Base-by-base conservation (phyloP, 2,888 invertebrate species). In the Leucophenga montana region DNA sequence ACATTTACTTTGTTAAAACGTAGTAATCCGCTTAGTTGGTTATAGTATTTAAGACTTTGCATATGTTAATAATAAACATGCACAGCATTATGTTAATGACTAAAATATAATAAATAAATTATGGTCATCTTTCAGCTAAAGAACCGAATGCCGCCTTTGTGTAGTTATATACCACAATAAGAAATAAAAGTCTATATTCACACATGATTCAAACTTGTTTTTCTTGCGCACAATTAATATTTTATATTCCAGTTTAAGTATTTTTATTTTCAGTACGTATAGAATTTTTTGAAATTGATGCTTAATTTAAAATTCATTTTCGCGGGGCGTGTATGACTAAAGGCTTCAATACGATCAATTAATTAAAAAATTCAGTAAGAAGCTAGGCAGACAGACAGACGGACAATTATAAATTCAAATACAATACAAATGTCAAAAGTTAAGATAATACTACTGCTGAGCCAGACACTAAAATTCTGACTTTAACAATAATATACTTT, bases 231-330 rank as follows among this genome's bases (percentile, higher is more conserved):
- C 14, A 56, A 22, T 56, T 56, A 50, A 18, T 50, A 50, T 18
- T 18, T 22, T 56, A 22, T 22, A 22, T 20, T 18, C 56, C 14
- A 27, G 39, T 27, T 56, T 56, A 14, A 56, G 14, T 56, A 56
- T 22, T 22, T 22, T 9, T 13, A 27, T 11, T 56, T 56, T 20
- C 31, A 20, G 22, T 57, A 4, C 1, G 13, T 59, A 44, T 61
- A 33, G 11, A 20, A 18, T 20, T 61, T 61, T 61, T 61, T 13
- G 8, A 54, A 22, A 57, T 64, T 64, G 13, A 14, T 48, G 46
- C 22, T 48, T 46, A 46, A 46, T 64, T 64, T 14, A 39, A 64
- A 64, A 64, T 64, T 64, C 20, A 64, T 64, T 64, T 64, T 46
- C 57, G 39, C 39, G 39, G 4, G 39, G 39, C 39, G 31, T 31